Percentiles rank a stretch among this genome's conserved stretches.
Evolutionary conservation across 2,797 vertebrate species (phyloP).

Genomic region (Trematomus bernacchii): DNA sequence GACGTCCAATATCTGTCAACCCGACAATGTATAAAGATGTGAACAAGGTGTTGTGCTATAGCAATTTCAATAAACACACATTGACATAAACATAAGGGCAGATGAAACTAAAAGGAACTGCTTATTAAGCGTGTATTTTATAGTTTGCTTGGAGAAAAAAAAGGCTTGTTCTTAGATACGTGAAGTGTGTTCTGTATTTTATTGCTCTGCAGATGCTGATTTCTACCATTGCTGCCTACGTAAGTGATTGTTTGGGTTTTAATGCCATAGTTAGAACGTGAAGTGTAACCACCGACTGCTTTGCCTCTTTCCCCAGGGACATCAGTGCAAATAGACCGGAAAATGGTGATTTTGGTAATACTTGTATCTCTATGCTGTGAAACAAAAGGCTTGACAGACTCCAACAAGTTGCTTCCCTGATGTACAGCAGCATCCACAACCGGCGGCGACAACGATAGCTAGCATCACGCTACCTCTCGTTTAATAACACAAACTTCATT

Average conservation of each 20-base stretch:
- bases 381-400: constrained; percentile 52
- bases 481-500: neutral
- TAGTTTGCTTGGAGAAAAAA: constrained; percentile 63
- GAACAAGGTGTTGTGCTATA: constrained; percentile 70
- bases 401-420: constrained; percentile 33
- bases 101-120: constrained; percentile 58
- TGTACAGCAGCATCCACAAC: constrained; percentile 47
- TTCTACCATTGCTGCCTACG: constrained; percentile 84
- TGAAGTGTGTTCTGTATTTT: constrained; percentile 77
- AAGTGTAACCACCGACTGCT: constrained; percentile 59
- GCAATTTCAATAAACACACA: constrained; percentile 49
- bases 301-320: constrained; percentile 51
- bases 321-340: constrained; percentile 35
- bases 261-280: constrained; percentile 72
- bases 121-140: constrained; percentile 66
- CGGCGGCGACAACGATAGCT: neutral
- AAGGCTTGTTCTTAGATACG: constrained; percentile 75
- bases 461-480: neutral
- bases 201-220: constrained; percentile 80
- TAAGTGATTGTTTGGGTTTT: constrained; percentile 66
- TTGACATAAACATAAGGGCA: constrained; percentile 43
- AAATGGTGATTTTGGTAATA: constrained; percentile 35
- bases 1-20: neutral
- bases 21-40: constrained; percentile 59
- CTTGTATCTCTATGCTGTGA: constrained; percentile 65